phyloP scores from a whole-genome alignment of 1,140 invertebrate species.

The Apis florea region DNA sequence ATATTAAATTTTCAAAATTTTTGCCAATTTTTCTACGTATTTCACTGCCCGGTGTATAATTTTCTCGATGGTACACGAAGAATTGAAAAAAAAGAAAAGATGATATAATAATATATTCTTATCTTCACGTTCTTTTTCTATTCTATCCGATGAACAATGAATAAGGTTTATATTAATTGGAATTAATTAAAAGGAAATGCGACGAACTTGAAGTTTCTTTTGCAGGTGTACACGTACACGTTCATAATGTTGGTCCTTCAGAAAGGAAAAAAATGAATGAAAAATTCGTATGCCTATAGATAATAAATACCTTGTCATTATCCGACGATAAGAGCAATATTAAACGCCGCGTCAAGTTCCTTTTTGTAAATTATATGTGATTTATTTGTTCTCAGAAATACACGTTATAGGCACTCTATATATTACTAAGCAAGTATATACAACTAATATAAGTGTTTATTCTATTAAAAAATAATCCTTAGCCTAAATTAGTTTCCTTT shows the following conservation, averaged over 20 bases:
- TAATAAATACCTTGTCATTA: conserved; percentile 39
- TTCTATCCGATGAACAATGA: neutral
- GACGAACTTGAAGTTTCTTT: neutral
- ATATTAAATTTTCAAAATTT: conserved; percentile 14
- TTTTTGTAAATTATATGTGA: conserved; percentile 60
- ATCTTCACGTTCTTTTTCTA: neutral
- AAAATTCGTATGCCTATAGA: conserved; percentile 26
- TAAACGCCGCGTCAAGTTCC: conserved; percentile 52
- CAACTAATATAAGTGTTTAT: conserved; percentile 9
- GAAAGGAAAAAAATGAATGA: neutral
- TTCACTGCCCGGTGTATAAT: conserved; percentile 36
- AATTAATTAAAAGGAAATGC: neutral
- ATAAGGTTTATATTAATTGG: neutral
- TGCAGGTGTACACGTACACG: conserved; percentile 1
- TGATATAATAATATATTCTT: neutral
- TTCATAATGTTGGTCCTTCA: conserved; percentile 17
- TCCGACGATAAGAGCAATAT: conserved; percentile 49
- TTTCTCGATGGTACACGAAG: neutral
- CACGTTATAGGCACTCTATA: conserved; percentile 51
- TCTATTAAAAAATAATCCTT: neutral
- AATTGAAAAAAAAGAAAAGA: neutral
- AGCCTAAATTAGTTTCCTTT: neutral
- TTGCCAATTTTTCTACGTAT: conserved; percentile 25
- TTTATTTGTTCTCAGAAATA: conserved; percentile 57
- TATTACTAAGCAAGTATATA: conserved; percentile 41